Evolutionary conservation across 2,888 invertebrate species (phyloP), one percentile per base, ranked within the genome.

Genomic region (Stenurella melanura): DNA sequence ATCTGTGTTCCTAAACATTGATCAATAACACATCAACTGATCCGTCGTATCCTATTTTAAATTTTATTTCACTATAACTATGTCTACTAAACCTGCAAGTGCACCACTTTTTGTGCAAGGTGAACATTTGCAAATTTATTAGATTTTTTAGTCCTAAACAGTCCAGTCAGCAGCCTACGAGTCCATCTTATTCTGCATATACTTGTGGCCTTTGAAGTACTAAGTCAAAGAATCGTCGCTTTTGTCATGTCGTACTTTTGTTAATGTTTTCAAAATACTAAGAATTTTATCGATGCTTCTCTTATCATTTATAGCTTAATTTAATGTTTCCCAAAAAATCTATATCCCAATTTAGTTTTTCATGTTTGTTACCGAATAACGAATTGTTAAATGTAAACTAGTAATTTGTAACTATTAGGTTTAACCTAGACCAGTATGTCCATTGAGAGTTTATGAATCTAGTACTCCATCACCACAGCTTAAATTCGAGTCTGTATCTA

Each of bases 21-120:
- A 79, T 81, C 86, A 87, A 86, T 83, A 87, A 87, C 87, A 87
- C 87, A 87, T 87, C 87, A 87, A 84, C 81, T 87, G 87, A 87
- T 85, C 86, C 87, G 85, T 57, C 54, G 26, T 56, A 74, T 81
- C 80, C 80, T 76, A 18, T 68, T 72, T 75, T 50, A 50, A 50
- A 50, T 79, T 73, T 76, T 70, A 69, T 67, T 76, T 77, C 77
- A 74, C 69, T 68, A 63, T 68, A 73, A 74, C 73, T 73, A 19
- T 64, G 42, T 76, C 76, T 78, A 63, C 18, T 72, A 61, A 73
- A 67, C 67, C 63, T 60, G 56, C 79, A 73, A 73, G 63, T 75
- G 42, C 64, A 9, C 57, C 50, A 26, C 66, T 42, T 74, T 63
- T 10, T 17, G 0, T 34, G 18, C 30, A 56, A 54, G 26, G 34